Percentiles rank a stretch among this genome's conserved stretches.
Conservation (phyloP, 2,888 invertebrate genomes). For the Nasonovia ribisnigri region DNA sequence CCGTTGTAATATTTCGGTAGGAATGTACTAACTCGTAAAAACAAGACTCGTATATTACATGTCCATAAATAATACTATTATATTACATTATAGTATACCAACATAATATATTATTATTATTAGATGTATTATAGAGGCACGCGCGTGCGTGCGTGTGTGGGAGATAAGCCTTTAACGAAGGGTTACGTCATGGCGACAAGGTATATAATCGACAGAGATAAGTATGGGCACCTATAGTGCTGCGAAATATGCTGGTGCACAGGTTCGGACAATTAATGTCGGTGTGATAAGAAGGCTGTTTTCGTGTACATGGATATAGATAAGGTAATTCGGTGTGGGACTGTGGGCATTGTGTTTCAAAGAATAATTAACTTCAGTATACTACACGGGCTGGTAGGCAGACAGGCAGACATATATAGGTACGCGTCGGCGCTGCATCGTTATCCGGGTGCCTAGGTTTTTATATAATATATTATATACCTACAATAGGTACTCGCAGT, state of each 20-base stretch:
- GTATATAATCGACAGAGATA: constrained; percentile 55
- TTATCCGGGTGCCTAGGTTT: constrained; percentile 31
- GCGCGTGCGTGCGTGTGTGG: background rate
- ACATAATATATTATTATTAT: background rate
- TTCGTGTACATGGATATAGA: constrained; percentile 27
- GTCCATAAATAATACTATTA: background rate
- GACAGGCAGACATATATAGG: background rate
- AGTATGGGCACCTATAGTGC: constrained; percentile 2
- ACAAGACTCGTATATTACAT: background rate
- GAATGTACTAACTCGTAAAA: background rate
- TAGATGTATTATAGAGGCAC: background rate
- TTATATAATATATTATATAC: background rate
- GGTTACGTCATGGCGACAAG: constrained; percentile 63
- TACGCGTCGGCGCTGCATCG: background rate
- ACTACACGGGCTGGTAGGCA: background rate
- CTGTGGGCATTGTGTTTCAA: constrained; percentile 45
- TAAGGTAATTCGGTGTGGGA: constrained; percentile 34
- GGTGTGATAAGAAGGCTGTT: constrained; percentile 42
- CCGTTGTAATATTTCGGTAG: constrained; percentile 5
- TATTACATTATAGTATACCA: background rate
- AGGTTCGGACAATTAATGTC: constrained; percentile 59
- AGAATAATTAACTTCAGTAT: constrained; percentile 45
- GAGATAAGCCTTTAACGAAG: constrained; percentile 53
- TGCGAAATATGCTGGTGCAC: constrained; percentile 57
- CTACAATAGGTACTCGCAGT: no score